Evolutionary conservation across 2,888 invertebrate species (phyloP).

Genomic region (Caenorhabditis imperialis): DNA sequence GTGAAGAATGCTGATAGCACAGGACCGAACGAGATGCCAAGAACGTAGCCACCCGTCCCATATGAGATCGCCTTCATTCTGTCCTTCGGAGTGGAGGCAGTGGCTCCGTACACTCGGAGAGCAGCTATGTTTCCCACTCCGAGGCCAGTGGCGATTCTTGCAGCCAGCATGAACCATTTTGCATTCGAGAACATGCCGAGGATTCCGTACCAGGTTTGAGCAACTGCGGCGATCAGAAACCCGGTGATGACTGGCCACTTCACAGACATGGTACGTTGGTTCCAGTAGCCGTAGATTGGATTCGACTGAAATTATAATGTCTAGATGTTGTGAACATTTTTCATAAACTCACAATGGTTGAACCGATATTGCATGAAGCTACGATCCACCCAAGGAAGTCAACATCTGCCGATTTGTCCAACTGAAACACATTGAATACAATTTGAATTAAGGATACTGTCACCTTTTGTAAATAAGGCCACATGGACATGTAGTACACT

Average conservation of each 20-base stretch:
- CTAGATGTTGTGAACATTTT: too few species aligned
- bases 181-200: constrained; percentile 17
- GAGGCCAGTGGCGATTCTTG: constrained; percentile 55
- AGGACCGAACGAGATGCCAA: constrained; percentile 62
- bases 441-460: background rate
- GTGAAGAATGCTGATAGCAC: constrained; percentile 60
- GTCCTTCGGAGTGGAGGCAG: constrained; percentile 60
- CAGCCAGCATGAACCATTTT: constrained; percentile 60
- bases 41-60: constrained; percentile 61
- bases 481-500: constrained; percentile 55
- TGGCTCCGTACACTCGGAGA: constrained; percentile 57
- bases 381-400: constrained; percentile 42
- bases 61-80: constrained; percentile 61
- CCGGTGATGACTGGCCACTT: constrained; percentile 53
- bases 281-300: constrained; percentile 62
- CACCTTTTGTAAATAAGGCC: constrained; percentile 50
- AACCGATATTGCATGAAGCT: constrained; percentile 36
- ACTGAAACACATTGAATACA: constrained; percentile 2
- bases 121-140: constrained; percentile 62
- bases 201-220: constrained; percentile 42
- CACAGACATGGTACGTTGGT: constrained; percentile 55
- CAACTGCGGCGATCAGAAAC: constrained; percentile 42
- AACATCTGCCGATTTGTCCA: constrained; percentile 36
- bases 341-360: constrained; percentile 26
- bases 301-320: too few species aligned